Conservation (phyloP, 1,140 invertebrate species). For the Formica selysi region DNA sequence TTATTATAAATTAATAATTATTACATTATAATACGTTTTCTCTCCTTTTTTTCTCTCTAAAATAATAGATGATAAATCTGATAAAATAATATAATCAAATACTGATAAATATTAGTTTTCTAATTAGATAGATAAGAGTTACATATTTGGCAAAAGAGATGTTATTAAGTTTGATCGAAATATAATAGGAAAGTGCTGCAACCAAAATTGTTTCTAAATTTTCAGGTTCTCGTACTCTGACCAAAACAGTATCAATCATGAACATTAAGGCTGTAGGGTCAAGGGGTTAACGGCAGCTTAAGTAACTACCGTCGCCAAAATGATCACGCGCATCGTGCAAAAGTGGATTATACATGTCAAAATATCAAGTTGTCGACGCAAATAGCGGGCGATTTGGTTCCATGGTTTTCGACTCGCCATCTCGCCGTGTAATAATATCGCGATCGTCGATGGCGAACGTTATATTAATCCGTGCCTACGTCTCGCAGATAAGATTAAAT, state of each 20-base stretch:
- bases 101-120: background rate
- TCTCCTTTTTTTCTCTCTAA: background rate
- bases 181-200: background rate
- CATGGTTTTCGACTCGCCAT: constrained; percentile 36
- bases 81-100: background rate
- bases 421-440: constrained; percentile 57
- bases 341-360: constrained; percentile 50
- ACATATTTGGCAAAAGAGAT: background rate
- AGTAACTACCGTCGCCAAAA: constrained; percentile 45
- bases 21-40: no score
- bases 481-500: constrained; percentile 57
- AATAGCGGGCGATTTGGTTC: constrained; percentile 51
- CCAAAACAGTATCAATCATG: background rate
- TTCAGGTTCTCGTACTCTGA: background rate
- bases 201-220: background rate
- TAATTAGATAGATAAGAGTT: background rate
- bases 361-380: constrained; percentile 52
- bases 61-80: background rate
- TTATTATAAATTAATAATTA: no score
- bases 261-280: constrained; percentile 27
- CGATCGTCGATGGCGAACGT: constrained; percentile 48
- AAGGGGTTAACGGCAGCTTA: constrained; percentile 58
- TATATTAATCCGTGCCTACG: constrained; percentile 61
- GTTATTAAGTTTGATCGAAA: background rate
- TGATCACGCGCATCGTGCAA: constrained; percentile 31